phyloP scores from a whole-genome alignment of 2,888 invertebrate species.

The Enchytraeus crypticus region DNA sequence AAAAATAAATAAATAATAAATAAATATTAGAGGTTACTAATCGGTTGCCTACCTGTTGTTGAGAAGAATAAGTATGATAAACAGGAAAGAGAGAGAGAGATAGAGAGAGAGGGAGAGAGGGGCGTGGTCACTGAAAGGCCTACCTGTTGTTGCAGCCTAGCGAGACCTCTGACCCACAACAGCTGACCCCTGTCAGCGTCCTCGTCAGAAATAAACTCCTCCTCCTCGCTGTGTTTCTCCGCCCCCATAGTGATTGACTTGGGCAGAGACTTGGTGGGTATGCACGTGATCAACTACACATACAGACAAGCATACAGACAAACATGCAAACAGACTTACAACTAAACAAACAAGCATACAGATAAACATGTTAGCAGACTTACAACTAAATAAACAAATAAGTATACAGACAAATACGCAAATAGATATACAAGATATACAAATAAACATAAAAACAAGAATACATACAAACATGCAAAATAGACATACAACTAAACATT shows the following conservation, averaged over 20 bases:
- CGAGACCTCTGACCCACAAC: conserved; percentile 97
- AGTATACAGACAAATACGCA: no score
- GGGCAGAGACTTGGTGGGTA: conserved; percentile 92
- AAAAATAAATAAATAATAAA: no score
- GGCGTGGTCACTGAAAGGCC: conserved; percentile 32
- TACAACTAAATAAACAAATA: no score
- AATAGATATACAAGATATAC: no score
- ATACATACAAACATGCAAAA: no score
- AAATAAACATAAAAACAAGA: no score
- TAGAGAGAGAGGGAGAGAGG: no score
- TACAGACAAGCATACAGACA: not conserved
- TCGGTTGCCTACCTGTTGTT: not conserved
- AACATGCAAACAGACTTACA: no score
- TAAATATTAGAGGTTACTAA: not conserved
- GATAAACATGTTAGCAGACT: no score
- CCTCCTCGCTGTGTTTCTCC: conserved; percentile 31
- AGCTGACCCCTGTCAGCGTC: conserved; percentile 91
- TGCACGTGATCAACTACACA: conserved; percentile 80
- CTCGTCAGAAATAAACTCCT: conserved; percentile 59
- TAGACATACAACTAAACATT: no score
- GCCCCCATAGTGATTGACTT: conserved; percentile 37
- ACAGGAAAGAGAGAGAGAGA: not conserved
- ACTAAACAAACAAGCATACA: no score
- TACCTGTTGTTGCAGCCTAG: conserved; percentile 60
- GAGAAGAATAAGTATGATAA: not conserved